Conservation (phyloP, 2,888 invertebrate species). For the Hirtodrosophila confusa region DNA sequence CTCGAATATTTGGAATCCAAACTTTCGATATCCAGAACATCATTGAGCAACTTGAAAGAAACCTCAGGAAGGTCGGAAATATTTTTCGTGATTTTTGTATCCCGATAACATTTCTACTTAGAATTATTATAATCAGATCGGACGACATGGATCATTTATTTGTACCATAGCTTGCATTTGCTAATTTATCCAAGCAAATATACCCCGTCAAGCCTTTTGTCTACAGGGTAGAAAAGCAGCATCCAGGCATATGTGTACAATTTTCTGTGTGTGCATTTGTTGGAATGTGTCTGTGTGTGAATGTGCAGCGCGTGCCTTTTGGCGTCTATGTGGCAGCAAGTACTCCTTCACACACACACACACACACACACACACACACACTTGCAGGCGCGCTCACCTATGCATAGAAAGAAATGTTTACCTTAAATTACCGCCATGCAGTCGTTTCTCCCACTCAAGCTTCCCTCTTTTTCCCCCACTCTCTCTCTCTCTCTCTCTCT, state of each 20-base stretch:
- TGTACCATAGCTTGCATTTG: too few relatives aligned
- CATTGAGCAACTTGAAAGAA: too few relatives aligned
- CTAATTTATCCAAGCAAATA: not conserved
- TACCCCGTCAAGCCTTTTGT: not conserved
- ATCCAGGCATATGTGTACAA: slow-evolving; percentile 15
- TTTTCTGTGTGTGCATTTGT: too few relatives aligned
- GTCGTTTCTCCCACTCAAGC: slow-evolving; percentile 6
- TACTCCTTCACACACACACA: slow-evolving; percentile 25
- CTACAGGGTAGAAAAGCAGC: slow-evolving; percentile 21
- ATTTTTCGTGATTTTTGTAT: too few relatives aligned
- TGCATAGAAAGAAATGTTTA: slow-evolving; percentile 72
- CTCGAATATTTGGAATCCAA: too few relatives aligned
- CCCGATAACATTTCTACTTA: too few relatives aligned
- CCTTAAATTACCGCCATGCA: slow-evolving; percentile 68
- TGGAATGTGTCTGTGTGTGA: slow-evolving; percentile 18
- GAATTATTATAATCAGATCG: too few relatives aligned
- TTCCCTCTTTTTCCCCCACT: not conserved
- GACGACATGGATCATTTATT: too few relatives aligned
- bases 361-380: slow-evolving; percentile 9
- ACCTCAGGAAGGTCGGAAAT: too few relatives aligned
- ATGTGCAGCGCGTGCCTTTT: slow-evolving; percentile 58
- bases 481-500: not conserved
- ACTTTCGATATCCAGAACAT: too few relatives aligned
- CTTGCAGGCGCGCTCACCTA: slow-evolving; percentile 28
- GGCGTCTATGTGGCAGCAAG: slow-evolving; percentile 56